These are phyloP conservation scores for Macrosiphum euphorbiae DNA, from an alignment of 2,888 invertebrate genomes.

Conservation along the genomic window DNA sequence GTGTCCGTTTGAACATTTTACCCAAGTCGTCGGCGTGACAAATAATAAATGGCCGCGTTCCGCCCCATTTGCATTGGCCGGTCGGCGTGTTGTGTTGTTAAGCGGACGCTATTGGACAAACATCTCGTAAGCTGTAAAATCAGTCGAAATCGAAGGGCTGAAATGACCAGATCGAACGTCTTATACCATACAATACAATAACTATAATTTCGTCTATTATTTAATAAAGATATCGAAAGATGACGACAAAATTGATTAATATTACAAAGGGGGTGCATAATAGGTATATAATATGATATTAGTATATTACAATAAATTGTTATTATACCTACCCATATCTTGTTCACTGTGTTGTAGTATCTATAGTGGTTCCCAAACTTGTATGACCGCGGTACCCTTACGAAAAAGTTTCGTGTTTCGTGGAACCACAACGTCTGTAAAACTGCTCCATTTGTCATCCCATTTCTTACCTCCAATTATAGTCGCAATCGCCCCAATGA, in stretches of 20 bases:
- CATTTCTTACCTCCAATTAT: not conserved
- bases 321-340: not conserved
- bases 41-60: slow-evolving; percentile 38
- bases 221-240: not conserved
- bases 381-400: no score
- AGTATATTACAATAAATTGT: not conserved
- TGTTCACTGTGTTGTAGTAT: not conserved
- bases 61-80: slow-evolving; percentile 29
- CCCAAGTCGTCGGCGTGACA: slow-evolving; percentile 19
- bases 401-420: no score
- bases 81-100: not conserved
- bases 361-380: no score
- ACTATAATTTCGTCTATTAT: not conserved
- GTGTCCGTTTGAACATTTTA: not conserved
- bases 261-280: not conserved
- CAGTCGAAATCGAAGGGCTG: not conserved
- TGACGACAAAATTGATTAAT: not conserved
- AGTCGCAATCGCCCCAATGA: not conserved
- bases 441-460: not conserved
- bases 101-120: slow-evolving; percentile 43
- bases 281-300: not conserved
- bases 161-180: not conserved
- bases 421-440: no score
- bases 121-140: slow-evolving; percentile 21
- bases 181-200: not conserved